Conservation (phyloP, 2,113 vertebrate genomes). For the Pao palembangensis region DNA sequence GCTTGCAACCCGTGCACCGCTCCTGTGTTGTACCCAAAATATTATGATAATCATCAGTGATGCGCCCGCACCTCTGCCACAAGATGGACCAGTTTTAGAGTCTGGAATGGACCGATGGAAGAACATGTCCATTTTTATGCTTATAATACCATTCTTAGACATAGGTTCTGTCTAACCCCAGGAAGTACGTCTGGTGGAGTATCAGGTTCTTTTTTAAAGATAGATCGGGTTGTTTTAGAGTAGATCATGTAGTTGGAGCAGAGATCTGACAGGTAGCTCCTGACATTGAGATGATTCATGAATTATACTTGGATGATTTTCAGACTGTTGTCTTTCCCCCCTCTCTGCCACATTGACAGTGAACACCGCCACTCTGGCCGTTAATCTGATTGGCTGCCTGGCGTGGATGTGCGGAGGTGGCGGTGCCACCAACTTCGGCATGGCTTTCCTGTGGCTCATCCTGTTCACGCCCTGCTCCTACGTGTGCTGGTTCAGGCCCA, state of each 20-base stretch:
- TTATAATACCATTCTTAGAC: constrained; percentile 19
- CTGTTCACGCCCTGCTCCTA: constrained; percentile 99
- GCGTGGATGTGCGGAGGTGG: constrained; percentile 99
- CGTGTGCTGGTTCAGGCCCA: constrained; percentile 99
- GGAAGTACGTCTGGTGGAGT: constrained; percentile 49
- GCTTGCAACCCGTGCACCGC: not conserved
- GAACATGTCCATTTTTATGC: too few species aligned
- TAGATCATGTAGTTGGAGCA: not conserved
- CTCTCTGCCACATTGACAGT: constrained; percentile 76
- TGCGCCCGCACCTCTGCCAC: constrained; percentile 9
- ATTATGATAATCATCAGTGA: constrained; percentile 26
- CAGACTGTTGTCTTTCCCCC: not conserved
- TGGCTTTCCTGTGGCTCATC: constrained; percentile 98
- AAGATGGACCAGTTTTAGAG: constrained; percentile 17
- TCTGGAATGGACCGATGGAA: not conserved
- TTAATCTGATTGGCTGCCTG: constrained; percentile 97
- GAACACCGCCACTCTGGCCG: constrained; percentile 92
- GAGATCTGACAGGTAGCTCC: not conserved
- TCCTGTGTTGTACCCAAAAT: constrained; percentile 55
- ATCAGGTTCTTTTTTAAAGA: constrained; percentile 2
- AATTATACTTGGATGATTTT: constrained; percentile 13
- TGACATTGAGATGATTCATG: constrained; percentile 3
- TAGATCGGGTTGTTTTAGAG: too few species aligned
- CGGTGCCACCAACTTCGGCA: constrained; percentile 93
- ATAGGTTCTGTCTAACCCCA: constrained; percentile 40